Conservation (phyloP, 1,140 invertebrate species). For the Anthonomus grandis region DNA sequence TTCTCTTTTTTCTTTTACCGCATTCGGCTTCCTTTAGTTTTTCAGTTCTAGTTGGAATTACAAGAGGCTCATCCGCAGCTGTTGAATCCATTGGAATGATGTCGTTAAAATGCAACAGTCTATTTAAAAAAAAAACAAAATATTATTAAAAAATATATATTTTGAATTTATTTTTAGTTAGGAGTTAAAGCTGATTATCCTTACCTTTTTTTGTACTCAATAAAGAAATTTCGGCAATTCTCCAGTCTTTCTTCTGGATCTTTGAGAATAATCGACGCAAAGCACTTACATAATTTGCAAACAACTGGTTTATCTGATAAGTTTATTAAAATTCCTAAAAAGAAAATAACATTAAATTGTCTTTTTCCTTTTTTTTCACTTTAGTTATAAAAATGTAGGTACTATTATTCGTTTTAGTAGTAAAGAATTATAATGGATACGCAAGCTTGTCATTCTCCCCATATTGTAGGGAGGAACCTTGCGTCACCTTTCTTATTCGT, state of each 20-base stretch:
- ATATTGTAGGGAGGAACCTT: too few species aligned
- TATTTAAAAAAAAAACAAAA: slow-evolving; percentile 40
- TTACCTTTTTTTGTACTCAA: slow-evolving; percentile 61
- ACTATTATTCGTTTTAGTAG: too few species aligned
- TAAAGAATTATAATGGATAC: too few species aligned
- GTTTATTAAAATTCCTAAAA: slow-evolving; percentile 58
- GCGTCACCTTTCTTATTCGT: too few species aligned
- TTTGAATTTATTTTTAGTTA: background rate
- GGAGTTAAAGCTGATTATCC: background rate
- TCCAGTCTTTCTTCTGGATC: slow-evolving; percentile 52
- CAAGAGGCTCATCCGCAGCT: slow-evolving; percentile 51
- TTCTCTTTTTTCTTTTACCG: slow-evolving; percentile 47
- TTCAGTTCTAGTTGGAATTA: slow-evolving; percentile 46
- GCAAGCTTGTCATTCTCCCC: too few species aligned
- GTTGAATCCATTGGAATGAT: slow-evolving; percentile 63
- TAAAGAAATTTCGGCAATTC: slow-evolving; percentile 59
- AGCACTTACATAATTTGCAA: slow-evolving; percentile 77
- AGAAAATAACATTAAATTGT: background rate
- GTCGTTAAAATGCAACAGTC: slow-evolving; percentile 67
- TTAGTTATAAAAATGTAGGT: too few species aligned
- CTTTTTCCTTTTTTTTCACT: too few species aligned
- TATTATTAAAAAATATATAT: slow-evolving; percentile 5
- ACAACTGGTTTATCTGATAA: slow-evolving; percentile 61
- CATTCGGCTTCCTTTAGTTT: slow-evolving; percentile 47
- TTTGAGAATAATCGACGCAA: slow-evolving; percentile 66